Conservation (phyloP, 2,888 invertebrate genomes). For the Didymodactylos carnosus region DNA sequence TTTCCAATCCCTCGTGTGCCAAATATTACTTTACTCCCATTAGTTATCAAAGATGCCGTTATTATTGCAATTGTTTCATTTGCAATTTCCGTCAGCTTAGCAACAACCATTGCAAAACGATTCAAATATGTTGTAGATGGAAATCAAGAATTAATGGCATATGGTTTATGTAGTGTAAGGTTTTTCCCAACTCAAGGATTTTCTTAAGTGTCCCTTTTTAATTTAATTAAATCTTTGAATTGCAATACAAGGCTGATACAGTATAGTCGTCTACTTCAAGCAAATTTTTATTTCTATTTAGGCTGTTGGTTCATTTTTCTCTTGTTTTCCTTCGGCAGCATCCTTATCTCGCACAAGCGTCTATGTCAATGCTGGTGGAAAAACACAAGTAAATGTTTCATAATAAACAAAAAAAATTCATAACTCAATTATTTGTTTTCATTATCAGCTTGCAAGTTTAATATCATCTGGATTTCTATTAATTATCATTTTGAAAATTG, state of each 20-base stretch:
- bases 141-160: constrained; percentile 35
- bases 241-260: no score
- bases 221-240: no score
- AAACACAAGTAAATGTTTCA: constrained; percentile 44
- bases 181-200: no score
- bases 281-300: constrained; percentile 26
- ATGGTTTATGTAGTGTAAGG: constrained; percentile 20
- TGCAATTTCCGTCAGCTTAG: constrained; percentile 39
- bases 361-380: constrained; percentile 64
- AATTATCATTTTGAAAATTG: constrained; percentile 61
- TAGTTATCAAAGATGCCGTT: constrained; percentile 41
- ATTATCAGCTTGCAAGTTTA: constrained; percentile 45
- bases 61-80: constrained; percentile 38
- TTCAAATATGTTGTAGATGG: constrained; percentile 37
- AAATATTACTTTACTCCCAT: constrained; percentile 41
- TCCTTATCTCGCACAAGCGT: constrained; percentile 43
- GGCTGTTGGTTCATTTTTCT: constrained; percentile 43
- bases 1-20: constrained; percentile 25
- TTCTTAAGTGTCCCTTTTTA: no score
- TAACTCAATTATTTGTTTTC: not conserved
- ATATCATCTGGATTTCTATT: constrained; percentile 56
- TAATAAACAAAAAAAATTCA: not conserved
- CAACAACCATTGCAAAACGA: constrained; percentile 37
- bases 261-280: no score
- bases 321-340: constrained; percentile 34